Percentiles rank a stretch among this genome's conserved stretches.
Evolutionary conservation across 2,113 vertebrate genomes (phyloP).

Genomic region (Tretioscincus oriximinensis): DNA sequence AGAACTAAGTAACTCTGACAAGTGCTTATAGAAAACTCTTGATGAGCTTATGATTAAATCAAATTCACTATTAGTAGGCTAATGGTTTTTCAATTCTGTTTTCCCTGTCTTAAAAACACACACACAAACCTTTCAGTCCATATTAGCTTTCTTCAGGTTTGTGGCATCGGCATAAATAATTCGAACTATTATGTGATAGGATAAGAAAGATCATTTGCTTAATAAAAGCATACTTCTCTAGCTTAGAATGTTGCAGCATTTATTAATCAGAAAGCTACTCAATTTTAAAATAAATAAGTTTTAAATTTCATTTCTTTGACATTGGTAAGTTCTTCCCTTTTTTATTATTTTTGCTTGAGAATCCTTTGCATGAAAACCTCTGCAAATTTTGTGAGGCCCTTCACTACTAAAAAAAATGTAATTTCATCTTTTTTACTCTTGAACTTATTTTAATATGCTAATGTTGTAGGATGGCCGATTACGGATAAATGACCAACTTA

Average conservation of each 20-base stretch:
- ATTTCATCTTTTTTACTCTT: background rate
- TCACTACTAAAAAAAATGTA: background rate
- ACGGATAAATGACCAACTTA: conserved; percentile 88
- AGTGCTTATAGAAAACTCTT: conserved; percentile 45
- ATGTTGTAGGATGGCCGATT: conserved; percentile 88
- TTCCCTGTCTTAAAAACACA: conserved; percentile 1
- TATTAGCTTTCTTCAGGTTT: conserved; percentile 22
- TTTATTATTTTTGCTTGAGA: no score
- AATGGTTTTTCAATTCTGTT: conserved; percentile 10
- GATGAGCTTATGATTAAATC: conserved; percentile 30
- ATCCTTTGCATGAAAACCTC: no score
- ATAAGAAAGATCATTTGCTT: conserved; percentile 30
- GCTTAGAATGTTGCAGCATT: background rate
- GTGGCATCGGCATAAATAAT: conserved; percentile 30
- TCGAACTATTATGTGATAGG: conserved; percentile 22
- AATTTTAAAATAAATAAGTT: background rate
- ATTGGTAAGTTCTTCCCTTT: no score
- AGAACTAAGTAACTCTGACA: conserved; percentile 25
- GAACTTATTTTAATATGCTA: background rate
- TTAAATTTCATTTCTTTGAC: background rate
- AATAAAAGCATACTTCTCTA: conserved; percentile 1
- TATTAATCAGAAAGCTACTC: conserved; percentile 33
- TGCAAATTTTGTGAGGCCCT: background rate
- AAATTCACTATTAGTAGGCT: conserved; percentile 32
- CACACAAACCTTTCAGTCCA: background rate